Evolutionary conservation across 1,140 invertebrate species (phyloP), one percentile per base, ranked within the genome.

Genomic region (Acromyrmex echinatior): DNA sequence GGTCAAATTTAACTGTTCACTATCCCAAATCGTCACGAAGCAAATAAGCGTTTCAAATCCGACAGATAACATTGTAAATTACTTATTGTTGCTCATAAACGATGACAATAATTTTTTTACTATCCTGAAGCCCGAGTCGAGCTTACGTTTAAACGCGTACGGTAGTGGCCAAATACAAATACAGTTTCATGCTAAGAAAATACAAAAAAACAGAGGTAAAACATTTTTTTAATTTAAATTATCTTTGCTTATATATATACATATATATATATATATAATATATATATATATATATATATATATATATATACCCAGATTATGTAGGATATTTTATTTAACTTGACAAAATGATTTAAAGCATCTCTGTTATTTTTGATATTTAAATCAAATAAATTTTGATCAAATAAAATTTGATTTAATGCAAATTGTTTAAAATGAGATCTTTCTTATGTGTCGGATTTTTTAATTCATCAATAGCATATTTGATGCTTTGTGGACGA

Each of bases 401-500:
- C 21, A 21, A 21, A 21, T 21, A 21, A 21, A 21, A 21, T 21
- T 21, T 21, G 21, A 21, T 21, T 21, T 21, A 21, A 3, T 56
- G n/a, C n/a, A 76, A 6, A 76, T 60, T 35, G 9, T 58, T 39
- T 6, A 60, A 74, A 58, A 58, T 60, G 2, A 25, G 25, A 49
- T 51, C 5, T 56, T 31, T 60, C 18, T 78, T 3, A 21, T n/a
- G 0, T 25, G 7, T 56, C 25, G 10, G 0, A 45, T 77, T 66
- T 66, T 51, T 79, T 58, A 28, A 85, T 25, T 58, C 58, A 62
- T 62, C 12, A n/a, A 60, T 63, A 87, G 92, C 90, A 1, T 91
- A 92, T 35, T 49, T 95, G 16, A 2, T 95, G 2, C 77, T 95
- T n/a, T 95, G 92, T 49, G 94, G 94, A 10, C 91, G 92, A 35